Evolutionary conservation across 2,113 vertebrate genomes (phyloP), one percentile per base, ranked within the genome.

Genomic region (Caretta caretta): DNA sequence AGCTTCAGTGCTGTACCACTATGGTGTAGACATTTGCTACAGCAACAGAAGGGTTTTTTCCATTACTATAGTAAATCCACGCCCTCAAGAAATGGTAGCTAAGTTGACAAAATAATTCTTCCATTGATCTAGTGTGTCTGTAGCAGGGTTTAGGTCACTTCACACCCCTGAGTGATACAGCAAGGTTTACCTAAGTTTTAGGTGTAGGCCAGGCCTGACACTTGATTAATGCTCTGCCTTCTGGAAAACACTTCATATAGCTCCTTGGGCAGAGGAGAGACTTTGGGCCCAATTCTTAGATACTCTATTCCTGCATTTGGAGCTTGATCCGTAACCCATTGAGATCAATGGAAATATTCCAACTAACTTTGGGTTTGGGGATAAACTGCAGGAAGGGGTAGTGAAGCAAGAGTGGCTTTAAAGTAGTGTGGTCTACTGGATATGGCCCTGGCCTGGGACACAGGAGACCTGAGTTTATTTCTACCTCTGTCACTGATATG

Each of bases 221-320:
- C 59, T 54, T 87, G 3, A 5, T 16, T 54, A 72, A 7, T n/a
- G 16, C 51, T 14, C 6, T 1, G 22, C 12, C 22, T 48, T 80
- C 22, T 65, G 65, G 59, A 89, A 81, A 42, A 59, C 0, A 35
- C 78, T 51, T 24, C 0, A 0, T 16, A 1, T 4, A 51, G 49
- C 46, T 78, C 62, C 65, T 56, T 35, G 46, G 16, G 24, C 38
- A 87, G 35, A 6, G 35, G 31, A 72, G 69, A 75, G n/a, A 42
- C 35, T 75, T 75, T 42, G n/a, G 38, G 69, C 19, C 38, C n/a
- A 75, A n/a, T n/a, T 83, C 82, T 93, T 75, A 0, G 0, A 1
- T 82, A 46, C 24, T 65, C 53, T 87, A 10, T 14, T 10, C 3
- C 27, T 80, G 1, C 5, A n/a, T 9, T 35, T 69, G 27, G 22